Base-by-base conservation (phyloP, 1,140 invertebrate species). In the Proctacanthus coquilletti region DNA sequence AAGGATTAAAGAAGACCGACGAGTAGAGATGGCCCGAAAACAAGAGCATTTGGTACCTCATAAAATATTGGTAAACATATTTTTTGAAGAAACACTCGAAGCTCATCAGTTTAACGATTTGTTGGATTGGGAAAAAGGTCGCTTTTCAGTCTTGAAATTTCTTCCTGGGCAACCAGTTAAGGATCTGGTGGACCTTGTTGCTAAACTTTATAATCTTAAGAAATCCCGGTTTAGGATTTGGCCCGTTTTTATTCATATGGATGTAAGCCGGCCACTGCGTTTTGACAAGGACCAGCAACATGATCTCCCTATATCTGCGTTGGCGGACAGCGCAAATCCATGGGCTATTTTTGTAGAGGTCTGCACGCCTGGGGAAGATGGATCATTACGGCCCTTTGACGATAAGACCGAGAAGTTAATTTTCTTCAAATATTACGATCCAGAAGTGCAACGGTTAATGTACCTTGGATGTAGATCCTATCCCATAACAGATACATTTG, bases 401-500 rank as follows among this genome's bases (percentile, higher is more conserved):
- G 91, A 88, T 61, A 88, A 95, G 44, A 82, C 81, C 34, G 88
- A 96, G 64, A 88, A 95, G 5, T 69, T 95, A 19, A 62, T 96
- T 37, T 97, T 96, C 66, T 87, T 96, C 59, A 97, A 97, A 68
- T 72, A 89, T 56, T 97, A 96, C 58, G 89, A 96, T 65, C 89
- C 91, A 0, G 83, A 82, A 46, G 79, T 81, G 49, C 91, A 88
- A 57, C 78, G 80, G 38, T 81, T 96, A 41, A 87, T 92, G 52
- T 97, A 94, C 60, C 91, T 86, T 62, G 80, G 81, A 29, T 59
- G 50, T 34, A 82, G 82, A 18, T 91, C 95, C 58, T 78, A 84
- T 48, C 93, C 91, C 60, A 71, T 94, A 56, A 76, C 72, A 25
- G 76, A 80, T 34, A 84, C 82, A 67, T 72, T 89, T 32, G 76